A percentile compares a stretch with the other conserved stretches of the same genome.
Evolutionary conservation across 2,113 vertebrate species (phyloP).

Genomic region (Calidris pygmaea): DNA sequence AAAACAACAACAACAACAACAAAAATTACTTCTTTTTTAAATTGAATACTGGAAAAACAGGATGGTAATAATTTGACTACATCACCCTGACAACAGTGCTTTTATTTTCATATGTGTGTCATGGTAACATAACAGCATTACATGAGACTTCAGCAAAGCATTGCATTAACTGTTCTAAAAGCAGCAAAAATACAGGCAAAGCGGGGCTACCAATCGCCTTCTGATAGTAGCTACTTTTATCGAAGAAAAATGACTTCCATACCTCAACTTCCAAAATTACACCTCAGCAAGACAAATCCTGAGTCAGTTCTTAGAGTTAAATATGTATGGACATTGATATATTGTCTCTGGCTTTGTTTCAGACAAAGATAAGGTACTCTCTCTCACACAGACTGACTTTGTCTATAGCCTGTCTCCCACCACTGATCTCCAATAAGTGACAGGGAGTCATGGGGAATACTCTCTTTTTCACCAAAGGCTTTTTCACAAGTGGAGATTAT

Average conservation of each 20-base stretch:
- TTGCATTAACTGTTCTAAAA: not conserved
- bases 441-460: not conserved
- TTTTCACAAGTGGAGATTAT: not conserved
- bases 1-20: not conserved
- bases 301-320: not conserved
- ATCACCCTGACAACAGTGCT: not conserved
- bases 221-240: not conserved
- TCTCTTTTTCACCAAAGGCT: not conserved
- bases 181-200: not conserved
- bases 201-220: not conserved
- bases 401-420: not conserved
- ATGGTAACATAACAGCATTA: not conserved
- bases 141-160: not conserved
- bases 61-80: not conserved
- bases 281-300: not conserved
- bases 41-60: not conserved
- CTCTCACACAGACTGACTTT: not conserved
- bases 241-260: not conserved
- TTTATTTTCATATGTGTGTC: not conserved
- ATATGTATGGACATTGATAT: constrained; percentile 14
- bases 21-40: not conserved
- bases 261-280: constrained; percentile 12
- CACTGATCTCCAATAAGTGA: not conserved
- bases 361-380: constrained; percentile 26
- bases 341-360: not conserved